These are phyloP conservation scores for Calliphora vicina DNA, from an alignment of 1,140 invertebrate genomes.

Conservation along the genomic window DNA sequence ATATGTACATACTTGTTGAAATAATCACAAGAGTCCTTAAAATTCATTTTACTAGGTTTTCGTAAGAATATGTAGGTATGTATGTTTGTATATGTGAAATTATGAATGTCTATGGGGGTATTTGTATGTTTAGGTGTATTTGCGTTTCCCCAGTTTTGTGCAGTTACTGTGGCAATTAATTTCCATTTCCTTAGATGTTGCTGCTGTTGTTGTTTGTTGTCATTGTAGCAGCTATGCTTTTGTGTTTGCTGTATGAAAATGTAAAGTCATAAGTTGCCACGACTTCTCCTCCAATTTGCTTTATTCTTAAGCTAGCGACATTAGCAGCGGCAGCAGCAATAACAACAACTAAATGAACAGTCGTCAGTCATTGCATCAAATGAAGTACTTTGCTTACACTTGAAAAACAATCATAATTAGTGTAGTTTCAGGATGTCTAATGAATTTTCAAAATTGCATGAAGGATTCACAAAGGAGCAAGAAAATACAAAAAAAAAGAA, in stretches of 20 bases:
- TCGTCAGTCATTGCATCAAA: background rate
- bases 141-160: background rate
- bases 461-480: too few species aligned
- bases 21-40: background rate
- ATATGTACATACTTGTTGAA: background rate
- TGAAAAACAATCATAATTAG: constrained; percentile 31
- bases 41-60: background rate
- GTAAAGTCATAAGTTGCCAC: background rate
- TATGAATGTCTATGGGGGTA: background rate
- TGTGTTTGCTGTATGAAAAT: background rate
- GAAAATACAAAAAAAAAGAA: too few species aligned
- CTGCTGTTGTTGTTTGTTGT: background rate
- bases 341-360: constrained; percentile 4
- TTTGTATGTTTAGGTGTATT: background rate
- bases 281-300: background rate
- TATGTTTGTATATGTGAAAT: background rate
- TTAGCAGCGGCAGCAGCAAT: background rate
- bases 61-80: background rate
- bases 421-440: constrained; percentile 1
- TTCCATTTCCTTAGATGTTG: background rate
- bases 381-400: constrained; percentile 13
- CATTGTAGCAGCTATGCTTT: background rate
- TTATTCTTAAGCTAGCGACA: background rate
- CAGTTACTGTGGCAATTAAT: constrained; percentile 32
- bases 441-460: background rate